phyloP scores from a whole-genome alignment of 1,140 invertebrate genomes.

The Mizuhopecten yessoensis region DNA sequence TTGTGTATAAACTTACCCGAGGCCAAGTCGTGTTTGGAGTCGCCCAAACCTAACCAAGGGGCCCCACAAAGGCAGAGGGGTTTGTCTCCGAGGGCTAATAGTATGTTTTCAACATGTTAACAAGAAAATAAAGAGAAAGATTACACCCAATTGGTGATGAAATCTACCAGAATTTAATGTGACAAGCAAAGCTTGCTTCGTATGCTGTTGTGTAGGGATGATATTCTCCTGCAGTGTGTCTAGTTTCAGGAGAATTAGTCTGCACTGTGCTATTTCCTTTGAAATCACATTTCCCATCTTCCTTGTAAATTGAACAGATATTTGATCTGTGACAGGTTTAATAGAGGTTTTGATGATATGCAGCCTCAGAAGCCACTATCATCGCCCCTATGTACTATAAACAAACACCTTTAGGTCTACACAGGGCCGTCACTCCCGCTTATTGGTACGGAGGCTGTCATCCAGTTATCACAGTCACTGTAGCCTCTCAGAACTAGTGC shows the following conservation, averaged over 20 bases:
- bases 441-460: background rate
- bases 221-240: background rate
- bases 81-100: background rate
- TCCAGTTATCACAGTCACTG: no score
- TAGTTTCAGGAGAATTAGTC: background rate
- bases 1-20: background rate
- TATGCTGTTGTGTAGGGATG: background rate
- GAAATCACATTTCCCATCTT: slow-evolving; percentile 26
- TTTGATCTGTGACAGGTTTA: slow-evolving; percentile 1
- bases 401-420: background rate
- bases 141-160: background rate
- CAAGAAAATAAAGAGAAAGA: slow-evolving; percentile 34
- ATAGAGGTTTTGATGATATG: background rate
- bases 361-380: background rate
- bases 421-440: background rate
- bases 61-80: background rate
- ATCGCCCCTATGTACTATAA: background rate
- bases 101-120: background rate
- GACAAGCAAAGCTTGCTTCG: background rate
- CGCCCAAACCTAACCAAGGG: background rate
- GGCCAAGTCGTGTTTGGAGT: background rate
- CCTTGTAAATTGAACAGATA: slow-evolving; percentile 38
- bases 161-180: background rate
- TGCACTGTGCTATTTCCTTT: background rate
- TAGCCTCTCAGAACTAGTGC: no score